Percentiles rank a stretch among this genome's conserved stretches.
These are phyloP conservation scores for Halichondria panicea DNA, from an alignment of 37 sponge, comb jelly and placozoan genomes.

Conservation along the genomic window DNA sequence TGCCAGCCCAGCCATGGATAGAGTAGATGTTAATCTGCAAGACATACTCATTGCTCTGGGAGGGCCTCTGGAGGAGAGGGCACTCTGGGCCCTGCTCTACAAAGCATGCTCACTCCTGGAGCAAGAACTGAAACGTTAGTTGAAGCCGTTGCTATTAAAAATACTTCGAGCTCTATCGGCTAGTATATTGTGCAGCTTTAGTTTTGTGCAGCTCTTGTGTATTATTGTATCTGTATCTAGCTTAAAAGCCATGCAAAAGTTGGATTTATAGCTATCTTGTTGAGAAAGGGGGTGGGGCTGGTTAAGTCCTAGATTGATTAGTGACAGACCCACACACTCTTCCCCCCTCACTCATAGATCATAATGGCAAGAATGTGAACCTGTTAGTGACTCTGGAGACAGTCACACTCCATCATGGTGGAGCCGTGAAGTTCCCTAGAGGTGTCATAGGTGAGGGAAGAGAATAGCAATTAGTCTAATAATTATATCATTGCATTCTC, in stretches of 20 bases:
- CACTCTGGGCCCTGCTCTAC: conserved; percentile 45
- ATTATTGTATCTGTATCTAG: too few relatives aligned
- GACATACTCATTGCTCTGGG: conserved; percentile 29
- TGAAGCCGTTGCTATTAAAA: not conserved
- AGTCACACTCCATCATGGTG: conserved; percentile 39
- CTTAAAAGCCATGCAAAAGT: too few relatives aligned
- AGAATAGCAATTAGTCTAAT: not conserved
- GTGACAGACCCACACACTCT: too few relatives aligned
- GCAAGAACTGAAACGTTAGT: conserved; percentile 2
- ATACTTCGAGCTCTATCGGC: too few relatives aligned
- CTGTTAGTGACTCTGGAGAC: conserved; percentile 72
- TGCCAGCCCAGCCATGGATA: too few relatives aligned
- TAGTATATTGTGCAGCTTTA: not conserved
- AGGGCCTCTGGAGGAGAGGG: conserved; percentile 35
- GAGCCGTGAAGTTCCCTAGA: conserved; percentile 38
- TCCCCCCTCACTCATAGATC: not conserved
- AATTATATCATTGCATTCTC: not conserved
- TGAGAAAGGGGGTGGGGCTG: too few relatives aligned
- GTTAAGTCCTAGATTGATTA: too few relatives aligned
- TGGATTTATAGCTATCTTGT: too few relatives aligned
- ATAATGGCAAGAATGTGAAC: conserved; percentile 15
- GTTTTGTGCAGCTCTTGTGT: not conserved
- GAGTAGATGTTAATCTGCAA: too few relatives aligned
- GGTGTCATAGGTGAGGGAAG: not conserved
- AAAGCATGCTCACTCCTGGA: not conserved